Evolutionary conservation across 2,888 invertebrate genomes (phyloP).

Genomic region (Exephanes ischioxanthus): DNA sequence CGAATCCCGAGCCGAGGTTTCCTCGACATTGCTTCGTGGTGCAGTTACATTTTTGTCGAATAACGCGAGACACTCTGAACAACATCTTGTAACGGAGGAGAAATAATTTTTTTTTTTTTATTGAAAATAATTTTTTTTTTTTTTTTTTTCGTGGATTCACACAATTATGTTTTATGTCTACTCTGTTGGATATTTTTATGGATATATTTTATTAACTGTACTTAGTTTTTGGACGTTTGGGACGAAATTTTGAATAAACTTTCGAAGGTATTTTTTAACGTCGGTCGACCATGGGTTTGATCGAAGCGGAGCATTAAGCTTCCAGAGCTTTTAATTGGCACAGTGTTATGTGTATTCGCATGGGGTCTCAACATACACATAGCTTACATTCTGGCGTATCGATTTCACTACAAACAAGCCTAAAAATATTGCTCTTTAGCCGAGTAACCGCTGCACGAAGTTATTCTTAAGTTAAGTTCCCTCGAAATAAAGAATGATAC

Average conservation of each 20-base stretch:
- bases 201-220: too few relatives aligned
- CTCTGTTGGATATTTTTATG: too few relatives aligned
- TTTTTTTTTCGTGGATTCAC: too few relatives aligned
- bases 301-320: not conserved
- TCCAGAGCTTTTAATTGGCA: not conserved
- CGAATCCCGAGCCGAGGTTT: constrained; percentile 69
- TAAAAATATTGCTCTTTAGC: not conserved
- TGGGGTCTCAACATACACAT: not conserved
- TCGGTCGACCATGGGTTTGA: not conserved
- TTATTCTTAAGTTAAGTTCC: not conserved
- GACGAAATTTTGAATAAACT: not conserved
- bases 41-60: constrained; percentile 23
- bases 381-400: not conserved
- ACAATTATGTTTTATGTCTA: too few relatives aligned
- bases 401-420: not conserved
- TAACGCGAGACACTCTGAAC: not conserved
- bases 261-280: not conserved
- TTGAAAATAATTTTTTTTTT: not conserved
- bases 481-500: not conserved
- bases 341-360: not conserved
- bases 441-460: not conserved
- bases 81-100: not conserved
- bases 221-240: not conserved
- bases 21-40: constrained; percentile 20
- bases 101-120: not conserved